Evolutionary conservation across 2,888 invertebrate genomes (phyloP).

Genomic region (Anoplius nigerrimus): DNA sequence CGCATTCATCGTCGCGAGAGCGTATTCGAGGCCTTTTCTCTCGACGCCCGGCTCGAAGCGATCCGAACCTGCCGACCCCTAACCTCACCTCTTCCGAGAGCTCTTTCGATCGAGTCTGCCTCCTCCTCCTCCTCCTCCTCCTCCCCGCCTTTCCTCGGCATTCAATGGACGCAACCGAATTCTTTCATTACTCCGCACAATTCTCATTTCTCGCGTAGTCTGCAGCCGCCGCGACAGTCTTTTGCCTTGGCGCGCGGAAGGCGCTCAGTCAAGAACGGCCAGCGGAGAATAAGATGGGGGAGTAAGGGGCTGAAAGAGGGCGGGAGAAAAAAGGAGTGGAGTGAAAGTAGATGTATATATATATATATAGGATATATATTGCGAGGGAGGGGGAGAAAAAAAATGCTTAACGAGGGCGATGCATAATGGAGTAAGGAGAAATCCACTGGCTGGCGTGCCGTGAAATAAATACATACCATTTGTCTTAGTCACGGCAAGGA

Average conservation of each 20-base stretch:
- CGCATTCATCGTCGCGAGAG: no score
- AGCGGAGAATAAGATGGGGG: background rate
- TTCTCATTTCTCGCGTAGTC: conserved; percentile 5
- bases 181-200: conserved; percentile 40
- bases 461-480: conserved; percentile 66
- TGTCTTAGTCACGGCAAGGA: conserved; percentile 60
- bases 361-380: no score
- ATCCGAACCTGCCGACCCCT: background rate
- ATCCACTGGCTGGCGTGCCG: conserved; percentile 58
- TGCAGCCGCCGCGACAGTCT: background rate
- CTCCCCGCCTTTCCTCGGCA: conserved; percentile 7
- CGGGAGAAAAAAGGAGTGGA: background rate
- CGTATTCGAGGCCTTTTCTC: background rate
- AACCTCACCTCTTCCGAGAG: background rate
- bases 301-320: background rate
- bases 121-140: background rate
- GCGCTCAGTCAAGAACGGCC: background rate
- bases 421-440: conserved; percentile 60
- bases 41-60: no score
- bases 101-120: conserved; percentile 15
- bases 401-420: conserved; percentile 56
- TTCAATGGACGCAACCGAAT: conserved; percentile 45
- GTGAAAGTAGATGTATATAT: conserved; percentile 13
- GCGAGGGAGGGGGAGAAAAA: conserved; percentile 32
- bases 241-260: background rate